These are phyloP conservation scores for Burhinus oedicnemus DNA, from an alignment of 2,113 vertebrate species.

Conservation along the genomic window DNA sequence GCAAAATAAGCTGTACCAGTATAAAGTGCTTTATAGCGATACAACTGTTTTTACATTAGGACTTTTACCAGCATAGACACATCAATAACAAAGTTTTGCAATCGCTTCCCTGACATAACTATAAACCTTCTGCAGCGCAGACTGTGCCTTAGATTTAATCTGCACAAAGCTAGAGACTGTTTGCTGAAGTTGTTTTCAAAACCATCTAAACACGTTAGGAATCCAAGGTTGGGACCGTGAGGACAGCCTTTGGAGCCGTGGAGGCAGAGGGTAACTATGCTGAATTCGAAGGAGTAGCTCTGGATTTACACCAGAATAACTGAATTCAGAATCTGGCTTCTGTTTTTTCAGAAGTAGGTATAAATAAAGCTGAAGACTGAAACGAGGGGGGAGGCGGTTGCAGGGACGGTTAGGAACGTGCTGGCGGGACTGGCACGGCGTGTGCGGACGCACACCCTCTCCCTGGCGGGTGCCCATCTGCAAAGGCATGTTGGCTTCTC, in stretches of 20 bases:
- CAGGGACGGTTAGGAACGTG: not conserved
- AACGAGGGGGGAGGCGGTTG: not conserved
- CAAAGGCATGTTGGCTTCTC: not conserved
- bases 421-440: not conserved
- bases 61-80: not conserved
- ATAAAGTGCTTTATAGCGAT: conserved; percentile 36
- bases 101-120: not conserved
- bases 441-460: not conserved
- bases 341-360: not conserved
- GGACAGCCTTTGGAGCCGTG: not conserved
- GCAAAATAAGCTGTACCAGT: conserved; percentile 6
- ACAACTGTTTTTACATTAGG: not conserved
- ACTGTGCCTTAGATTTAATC: not conserved
- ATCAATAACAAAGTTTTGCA: not conserved
- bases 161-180: not conserved
- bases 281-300: not conserved
- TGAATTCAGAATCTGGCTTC: not conserved
- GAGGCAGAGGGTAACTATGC: not conserved
- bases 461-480: not conserved
- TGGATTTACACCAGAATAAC: not conserved
- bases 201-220: not conserved
- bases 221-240: not conserved
- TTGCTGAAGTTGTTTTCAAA: not conserved
- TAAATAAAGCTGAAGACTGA: not conserved
- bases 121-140: not conserved